These are phyloP conservation scores for Macrotus californicus DNA, from an alignment of 2,113 vertebrate genomes.

Conservation along the genomic window DNA sequence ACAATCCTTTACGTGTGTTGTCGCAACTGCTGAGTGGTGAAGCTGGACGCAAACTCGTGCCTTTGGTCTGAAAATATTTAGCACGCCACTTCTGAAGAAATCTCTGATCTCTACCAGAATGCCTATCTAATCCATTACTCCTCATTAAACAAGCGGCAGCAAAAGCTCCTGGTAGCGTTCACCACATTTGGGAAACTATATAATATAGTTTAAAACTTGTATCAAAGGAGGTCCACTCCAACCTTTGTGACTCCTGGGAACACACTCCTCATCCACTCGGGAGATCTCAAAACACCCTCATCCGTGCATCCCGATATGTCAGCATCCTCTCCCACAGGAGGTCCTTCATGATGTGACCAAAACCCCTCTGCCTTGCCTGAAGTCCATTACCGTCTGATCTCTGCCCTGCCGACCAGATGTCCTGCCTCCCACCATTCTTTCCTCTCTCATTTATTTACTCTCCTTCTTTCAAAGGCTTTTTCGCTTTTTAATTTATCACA, in stretches of 20 bases:
- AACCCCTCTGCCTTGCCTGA: neutral
- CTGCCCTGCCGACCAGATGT: neutral
- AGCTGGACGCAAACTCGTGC: neutral
- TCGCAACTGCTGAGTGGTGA: neutral
- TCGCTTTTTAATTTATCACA: neutral
- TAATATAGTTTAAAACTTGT: neutral
- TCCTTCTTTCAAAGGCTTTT: neutral
- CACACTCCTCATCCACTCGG: neutral
- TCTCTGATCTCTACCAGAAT: neutral
- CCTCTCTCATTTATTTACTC: too few species aligned
- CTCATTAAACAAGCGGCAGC: neutral
- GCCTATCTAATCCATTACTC: neutral
- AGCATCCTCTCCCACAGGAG: neutral
- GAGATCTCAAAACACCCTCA: neutral
- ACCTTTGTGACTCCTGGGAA: accelerated
- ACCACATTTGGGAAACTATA: neutral
- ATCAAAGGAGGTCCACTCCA: neutral
- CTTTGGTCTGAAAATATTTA: neutral
- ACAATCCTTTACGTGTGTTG: neutral
- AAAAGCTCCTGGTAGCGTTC: neutral
- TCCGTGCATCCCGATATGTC: neutral
- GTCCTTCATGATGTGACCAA: neutral
- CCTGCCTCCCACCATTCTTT: neutral
- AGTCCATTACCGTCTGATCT: neutral
- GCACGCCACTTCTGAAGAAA: neutral